Evolutionary conservation across 2,113 vertebrate genomes (phyloP).

Genomic region (Mugil cephalus): DNA sequence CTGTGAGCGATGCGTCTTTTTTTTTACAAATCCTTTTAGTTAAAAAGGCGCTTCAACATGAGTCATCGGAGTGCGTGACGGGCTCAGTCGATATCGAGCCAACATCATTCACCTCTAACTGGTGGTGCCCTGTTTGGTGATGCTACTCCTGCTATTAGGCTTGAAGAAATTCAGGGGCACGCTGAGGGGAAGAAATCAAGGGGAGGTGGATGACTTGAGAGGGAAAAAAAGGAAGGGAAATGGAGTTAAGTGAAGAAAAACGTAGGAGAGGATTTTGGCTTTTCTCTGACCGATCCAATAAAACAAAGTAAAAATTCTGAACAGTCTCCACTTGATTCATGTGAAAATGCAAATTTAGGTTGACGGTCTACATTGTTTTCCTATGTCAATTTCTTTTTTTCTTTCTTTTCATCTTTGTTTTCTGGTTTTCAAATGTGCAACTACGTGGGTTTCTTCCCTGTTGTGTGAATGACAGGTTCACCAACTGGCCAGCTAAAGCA

Average conservation of each 20-base stretch:
- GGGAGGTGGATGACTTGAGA: not conserved
- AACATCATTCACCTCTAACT: conserved; percentile 55
- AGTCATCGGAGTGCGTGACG: conserved; percentile 57
- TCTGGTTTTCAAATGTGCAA: not conserved
- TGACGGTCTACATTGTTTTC: too few relatives aligned
- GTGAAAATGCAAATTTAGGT: too few relatives aligned
- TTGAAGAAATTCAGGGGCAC: not conserved
- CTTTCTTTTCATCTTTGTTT: not conserved
- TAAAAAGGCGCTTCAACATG: conserved; percentile 62
- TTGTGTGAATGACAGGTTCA: conserved; percentile 21
- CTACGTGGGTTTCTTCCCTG: not conserved
- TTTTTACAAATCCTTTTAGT: conserved; percentile 71
- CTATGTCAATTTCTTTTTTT: not conserved
- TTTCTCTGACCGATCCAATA: too few relatives aligned
- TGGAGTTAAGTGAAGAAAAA: not conserved
- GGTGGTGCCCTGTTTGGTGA: conserved; percentile 26
- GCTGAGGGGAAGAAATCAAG: not conserved
- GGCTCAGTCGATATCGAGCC: conserved; percentile 53
- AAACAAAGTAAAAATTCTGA: too few relatives aligned
- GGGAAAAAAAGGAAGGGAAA: not conserved
- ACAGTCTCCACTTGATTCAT: too few relatives aligned
- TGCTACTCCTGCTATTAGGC: conserved; percentile 9
- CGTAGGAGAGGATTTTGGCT: too few relatives aligned
- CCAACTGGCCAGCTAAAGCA: not conserved
- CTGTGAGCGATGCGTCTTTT: conserved; percentile 64